Evolutionary conservation across 2,888 invertebrate genomes (phyloP).

Genomic region (Oxyteleia sp.): DNA sequence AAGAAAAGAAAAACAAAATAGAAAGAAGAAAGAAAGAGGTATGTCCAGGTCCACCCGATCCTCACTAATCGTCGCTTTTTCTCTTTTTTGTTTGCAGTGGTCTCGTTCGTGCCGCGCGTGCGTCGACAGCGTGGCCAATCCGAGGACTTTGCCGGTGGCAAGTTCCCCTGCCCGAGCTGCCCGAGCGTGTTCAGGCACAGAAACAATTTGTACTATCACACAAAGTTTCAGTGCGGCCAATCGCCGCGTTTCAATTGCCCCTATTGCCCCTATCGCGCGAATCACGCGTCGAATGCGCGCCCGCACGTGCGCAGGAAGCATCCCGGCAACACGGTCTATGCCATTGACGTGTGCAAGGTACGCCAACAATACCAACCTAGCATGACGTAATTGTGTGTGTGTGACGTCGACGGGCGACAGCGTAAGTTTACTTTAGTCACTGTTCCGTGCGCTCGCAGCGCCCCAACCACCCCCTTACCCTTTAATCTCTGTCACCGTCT

Average conservation of each 20-base stretch:
- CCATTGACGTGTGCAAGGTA: constrained; percentile 78
- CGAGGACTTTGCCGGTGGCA: too few species aligned
- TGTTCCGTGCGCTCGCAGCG: constrained; percentile 8
- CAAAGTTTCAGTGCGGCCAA: constrained; percentile 81
- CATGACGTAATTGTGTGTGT: constrained; percentile 57
- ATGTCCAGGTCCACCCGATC: background rate
- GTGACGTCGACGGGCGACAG: constrained; percentile 24
- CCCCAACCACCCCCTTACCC: constrained; percentile 6
- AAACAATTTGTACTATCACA: constrained; percentile 79
- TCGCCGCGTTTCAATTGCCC: constrained; percentile 81
- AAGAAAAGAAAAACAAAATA: background rate
- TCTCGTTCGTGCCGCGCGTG: constrained; percentile 49
- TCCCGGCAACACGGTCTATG: constrained; percentile 78
- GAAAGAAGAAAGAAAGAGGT: too few species aligned
- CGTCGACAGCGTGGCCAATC: constrained; percentile 57
- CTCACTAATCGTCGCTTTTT: constrained; percentile 54
- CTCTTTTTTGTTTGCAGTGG: constrained; percentile 68
- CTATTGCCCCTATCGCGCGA: constrained; percentile 82
- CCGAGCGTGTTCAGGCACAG: constrained; percentile 80
- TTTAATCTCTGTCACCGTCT: too few species aligned
- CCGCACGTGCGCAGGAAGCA: constrained; percentile 83
- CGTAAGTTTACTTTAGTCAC: constrained; percentile 46
- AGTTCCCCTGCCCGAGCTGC: constrained; percentile 78
- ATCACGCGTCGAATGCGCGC: constrained; percentile 83
- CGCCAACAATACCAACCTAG: constrained; percentile 53